These are phyloP conservation scores for Platanista minor DNA, from an alignment of 2,113 vertebrate genomes.

Conservation along the genomic window DNA sequence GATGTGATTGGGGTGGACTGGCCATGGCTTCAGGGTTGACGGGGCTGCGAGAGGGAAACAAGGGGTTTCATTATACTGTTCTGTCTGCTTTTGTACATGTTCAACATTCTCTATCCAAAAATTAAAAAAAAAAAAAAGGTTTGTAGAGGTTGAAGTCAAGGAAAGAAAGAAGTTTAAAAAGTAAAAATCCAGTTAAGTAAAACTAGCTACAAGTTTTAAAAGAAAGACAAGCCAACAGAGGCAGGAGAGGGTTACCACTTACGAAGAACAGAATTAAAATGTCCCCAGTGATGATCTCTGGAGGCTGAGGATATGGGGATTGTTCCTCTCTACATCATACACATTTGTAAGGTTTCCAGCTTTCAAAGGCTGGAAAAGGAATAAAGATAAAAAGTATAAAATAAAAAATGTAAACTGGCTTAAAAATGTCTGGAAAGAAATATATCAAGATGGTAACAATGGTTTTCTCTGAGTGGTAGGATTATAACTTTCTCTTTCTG, in stretches of 20 bases:
- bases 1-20: not conserved
- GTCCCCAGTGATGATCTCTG: not conserved
- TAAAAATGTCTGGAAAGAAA: not conserved
- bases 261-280: not conserved
- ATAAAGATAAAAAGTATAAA: not conserved
- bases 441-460: not conserved
- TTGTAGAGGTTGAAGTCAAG: not conserved
- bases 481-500: not conserved
- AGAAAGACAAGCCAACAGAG: not conserved
- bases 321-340: not conserved
- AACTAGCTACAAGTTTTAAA: constrained; percentile 18
- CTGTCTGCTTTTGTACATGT: not conserved
- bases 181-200: constrained; percentile 40
- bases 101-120: constrained; percentile 38
- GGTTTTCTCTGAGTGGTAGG: not conserved
- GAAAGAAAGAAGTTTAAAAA: not conserved
- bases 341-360: not conserved
- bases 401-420: not conserved
- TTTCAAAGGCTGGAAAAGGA: not conserved
- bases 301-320: not conserved
- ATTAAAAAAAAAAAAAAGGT: not conserved
- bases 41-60: not conserved
- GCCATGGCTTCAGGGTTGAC: not conserved
- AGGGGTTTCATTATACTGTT: not conserved
- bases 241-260: not conserved